Evolutionary conservation across 2,797 vertebrate species (phyloP).

Genomic region (Lepilemur ruficaudatus): DNA sequence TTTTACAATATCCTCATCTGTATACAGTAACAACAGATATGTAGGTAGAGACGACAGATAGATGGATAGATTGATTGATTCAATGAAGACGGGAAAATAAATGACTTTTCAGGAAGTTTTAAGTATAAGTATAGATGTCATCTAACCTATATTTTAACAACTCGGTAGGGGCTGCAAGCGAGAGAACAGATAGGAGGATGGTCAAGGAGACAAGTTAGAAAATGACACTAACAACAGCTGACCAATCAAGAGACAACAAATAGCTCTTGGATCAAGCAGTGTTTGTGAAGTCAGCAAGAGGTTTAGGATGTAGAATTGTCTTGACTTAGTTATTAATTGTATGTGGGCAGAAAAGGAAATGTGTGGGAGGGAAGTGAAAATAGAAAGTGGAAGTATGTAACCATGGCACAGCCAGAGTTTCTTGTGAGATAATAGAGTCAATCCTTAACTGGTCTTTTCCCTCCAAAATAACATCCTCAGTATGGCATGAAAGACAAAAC

Average conservation of each 20-base stretch:
- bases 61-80: background rate
- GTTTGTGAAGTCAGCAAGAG: background rate
- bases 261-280: background rate
- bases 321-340: slow-evolving; percentile 45
- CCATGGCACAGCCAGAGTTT: background rate
- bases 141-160: background rate
- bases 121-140: background rate
- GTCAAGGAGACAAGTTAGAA: background rate
- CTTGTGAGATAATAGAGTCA: slow-evolving; percentile 7
- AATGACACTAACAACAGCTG: background rate
- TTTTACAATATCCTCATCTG: background rate
- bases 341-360: slow-evolving; percentile 17
- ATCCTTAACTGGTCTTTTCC: background rate
- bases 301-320: background rate
- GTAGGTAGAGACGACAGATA: background rate
- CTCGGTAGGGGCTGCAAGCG: background rate
- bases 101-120: background rate
- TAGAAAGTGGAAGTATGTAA: background rate
- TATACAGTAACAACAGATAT: background rate
- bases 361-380: background rate
- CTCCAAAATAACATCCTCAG: background rate
- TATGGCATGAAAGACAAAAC: background rate
- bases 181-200: background rate
- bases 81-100: background rate
- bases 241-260: background rate